A percentile compares a stretch with the other conserved stretches of the same genome.
phyloP scores from a whole-genome alignment of 2,113 vertebrate genomes.

The Aix galericulata region DNA sequence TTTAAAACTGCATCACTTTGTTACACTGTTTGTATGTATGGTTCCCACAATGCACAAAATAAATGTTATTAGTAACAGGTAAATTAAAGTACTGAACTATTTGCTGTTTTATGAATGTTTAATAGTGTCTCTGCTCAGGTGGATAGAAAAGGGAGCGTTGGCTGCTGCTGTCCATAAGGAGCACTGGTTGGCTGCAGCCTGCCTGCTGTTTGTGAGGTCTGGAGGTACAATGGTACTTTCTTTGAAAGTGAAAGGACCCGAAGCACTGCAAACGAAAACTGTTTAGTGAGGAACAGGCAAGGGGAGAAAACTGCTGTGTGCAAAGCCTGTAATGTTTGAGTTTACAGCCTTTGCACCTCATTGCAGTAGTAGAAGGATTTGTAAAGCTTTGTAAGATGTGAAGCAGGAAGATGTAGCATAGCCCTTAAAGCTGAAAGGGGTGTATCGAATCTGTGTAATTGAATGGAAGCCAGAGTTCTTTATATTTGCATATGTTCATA shows the following conservation, averaged over 20 bases:
- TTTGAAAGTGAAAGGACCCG: slow-evolving; percentile 48
- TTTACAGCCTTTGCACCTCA: neutral
- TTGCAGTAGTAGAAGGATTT: neutral
- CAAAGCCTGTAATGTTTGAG: neutral
- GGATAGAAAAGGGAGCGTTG: slow-evolving; percentile 60
- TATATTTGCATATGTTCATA: neutral
- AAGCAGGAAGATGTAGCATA: neutral
- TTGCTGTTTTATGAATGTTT: slow-evolving; percentile 51
- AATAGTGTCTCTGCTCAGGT: slow-evolving; percentile 64
- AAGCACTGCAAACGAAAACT: slow-evolving; percentile 4
- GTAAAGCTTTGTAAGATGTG: neutral
- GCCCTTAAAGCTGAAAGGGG: neutral
- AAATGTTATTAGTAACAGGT: slow-evolving; percentile 26
- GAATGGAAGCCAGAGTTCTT: slow-evolving; percentile 19
- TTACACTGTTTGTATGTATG: neutral
- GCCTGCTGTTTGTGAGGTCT: slow-evolving; percentile 57
- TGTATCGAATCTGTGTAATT: neutral
- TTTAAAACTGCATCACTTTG: neutral
- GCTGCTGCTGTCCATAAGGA: slow-evolving; percentile 56
- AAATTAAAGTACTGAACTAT: slow-evolving; percentile 47
- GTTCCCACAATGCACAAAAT: slow-evolving; percentile 4
- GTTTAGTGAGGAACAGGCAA: neutral
- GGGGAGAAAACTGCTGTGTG: neutral
- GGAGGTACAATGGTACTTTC: slow-evolving; percentile 50
- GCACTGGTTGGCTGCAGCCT: slow-evolving; percentile 60